Base-by-base conservation (phyloP, 1,140 invertebrate species). In the Caenorhabditis latens region DNA sequence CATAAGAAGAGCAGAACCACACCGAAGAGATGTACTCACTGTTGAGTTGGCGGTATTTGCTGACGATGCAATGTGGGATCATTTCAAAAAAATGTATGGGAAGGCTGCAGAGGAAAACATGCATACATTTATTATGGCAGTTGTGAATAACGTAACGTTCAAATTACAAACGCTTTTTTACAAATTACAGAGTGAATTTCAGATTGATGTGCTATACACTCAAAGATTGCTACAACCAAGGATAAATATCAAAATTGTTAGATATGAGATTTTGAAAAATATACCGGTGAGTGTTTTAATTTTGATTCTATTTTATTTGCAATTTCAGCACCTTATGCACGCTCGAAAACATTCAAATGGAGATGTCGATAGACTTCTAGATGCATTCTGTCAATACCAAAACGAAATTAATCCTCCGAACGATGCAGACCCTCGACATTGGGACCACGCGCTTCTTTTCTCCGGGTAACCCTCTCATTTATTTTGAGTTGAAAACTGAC, bases 361-460 rank as follows among this genome's bases (percentile, higher is more conserved):
- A 46, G 89, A 90, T 48, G 89, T 90, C 2, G 89, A 90, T 83
- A 57, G 86, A 42, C 86, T 90, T 24, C 53, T 90, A n/a, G 88
- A 89, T 24, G 87, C 79, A 9, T 90, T 90, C 65, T 90, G 89
- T 50, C 83, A 88, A 16, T 90, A 90, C 57, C 89, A 90, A 67
- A 48, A 85, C 14, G 58, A 83, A 42, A 82, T 90, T 4, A 90
- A 90, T 46, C 82, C 86, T 32, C 83, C 85, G 11, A 58, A 42
- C 32, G 89, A 90, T 50, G 58, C 48, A 19, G 89, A 90, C 48
- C 89, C 89, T 42, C 57, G 89, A 24, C 89, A 90, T 85, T 90
- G 89, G 89, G 89, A 90, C 53, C 89, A 90, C 48, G 89, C 89
- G 53, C 83, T 90, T 16, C 86, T 90, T 6, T 89, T 90, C 50